Evolutionary conservation across 2,797 vertebrate genomes (phyloP).

Genomic region (Botia kubotai): DNA sequence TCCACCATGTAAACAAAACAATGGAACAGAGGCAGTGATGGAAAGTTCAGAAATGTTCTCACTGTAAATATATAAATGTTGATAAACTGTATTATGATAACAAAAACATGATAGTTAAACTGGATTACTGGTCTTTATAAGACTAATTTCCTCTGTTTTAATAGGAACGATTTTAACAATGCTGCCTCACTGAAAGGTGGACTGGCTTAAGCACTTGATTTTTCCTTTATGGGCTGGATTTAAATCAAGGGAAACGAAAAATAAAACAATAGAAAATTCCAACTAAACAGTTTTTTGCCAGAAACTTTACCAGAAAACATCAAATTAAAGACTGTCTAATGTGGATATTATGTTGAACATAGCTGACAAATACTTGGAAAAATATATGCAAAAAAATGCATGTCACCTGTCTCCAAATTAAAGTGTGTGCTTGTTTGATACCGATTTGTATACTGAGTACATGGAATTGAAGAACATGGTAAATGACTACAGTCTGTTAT

Average conservation of each 20-base stretch:
- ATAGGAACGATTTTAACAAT: constrained; percentile 16
- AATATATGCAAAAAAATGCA: neutral
- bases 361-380: neutral
- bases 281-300: constrained; percentile 62
- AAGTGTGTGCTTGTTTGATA: neutral
- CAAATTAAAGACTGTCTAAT: constrained; percentile 3
- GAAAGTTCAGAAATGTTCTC: constrained; percentile 64
- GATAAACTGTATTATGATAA: constrained; percentile 13
- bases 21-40: constrained; percentile 49
- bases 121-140: neutral
- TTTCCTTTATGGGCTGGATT: constrained; percentile 40
- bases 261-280: constrained; percentile 57
- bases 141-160: constrained; percentile 2
- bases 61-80: neutral
- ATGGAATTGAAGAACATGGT: neutral
- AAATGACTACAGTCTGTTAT: neutral
- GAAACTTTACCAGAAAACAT: constrained; percentile 30
- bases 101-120: constrained; percentile 5
- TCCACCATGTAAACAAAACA: constrained; percentile 55
- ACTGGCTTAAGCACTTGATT: constrained; percentile 79
- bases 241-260: constrained; percentile 69
- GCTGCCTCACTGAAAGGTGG: constrained; percentile 70
- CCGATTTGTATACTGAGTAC: neutral
- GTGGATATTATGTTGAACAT: constrained; percentile 4
- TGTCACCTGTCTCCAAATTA: constrained; percentile 7